These are phyloP conservation scores for Herminia tarsipennalis DNA, from an alignment of 2,888 invertebrate species.

Conservation along the genomic window DNA sequence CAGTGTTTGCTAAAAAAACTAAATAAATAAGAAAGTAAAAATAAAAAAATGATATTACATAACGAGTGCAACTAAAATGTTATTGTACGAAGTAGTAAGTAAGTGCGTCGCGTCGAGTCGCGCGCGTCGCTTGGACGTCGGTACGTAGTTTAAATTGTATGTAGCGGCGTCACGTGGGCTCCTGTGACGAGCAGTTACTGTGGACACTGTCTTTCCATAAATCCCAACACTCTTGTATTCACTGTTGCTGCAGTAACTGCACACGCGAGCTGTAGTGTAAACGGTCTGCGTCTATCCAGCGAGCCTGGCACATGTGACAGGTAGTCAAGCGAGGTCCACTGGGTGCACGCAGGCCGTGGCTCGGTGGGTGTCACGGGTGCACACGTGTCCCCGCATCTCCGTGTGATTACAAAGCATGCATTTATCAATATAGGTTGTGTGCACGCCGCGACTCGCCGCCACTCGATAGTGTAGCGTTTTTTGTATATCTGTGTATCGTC, in stretches of 20 bases:
- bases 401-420: slow-evolving; percentile 22
- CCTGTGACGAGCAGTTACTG: neutral
- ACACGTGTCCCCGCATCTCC: neutral
- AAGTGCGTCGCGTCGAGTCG: slow-evolving; percentile 3
- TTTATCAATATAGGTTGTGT: slow-evolving; percentile 34
- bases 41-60: slow-evolving; percentile 46
- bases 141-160: neutral
- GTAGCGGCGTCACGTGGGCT: neutral
- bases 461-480: slow-evolving; percentile 37
- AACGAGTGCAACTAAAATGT: slow-evolving; percentile 67
- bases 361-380: neutral
- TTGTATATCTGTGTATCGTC: slow-evolving; percentile 54
- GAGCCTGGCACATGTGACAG: neutral
- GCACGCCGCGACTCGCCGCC: slow-evolving; percentile 24
- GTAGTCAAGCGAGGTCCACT: neutral
- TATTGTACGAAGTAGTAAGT: slow-evolving; percentile 52
- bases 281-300: neutral
- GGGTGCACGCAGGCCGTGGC: neutral
- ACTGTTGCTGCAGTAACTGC: slow-evolving; percentile 6
- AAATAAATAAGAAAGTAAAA: slow-evolving; percentile 49
- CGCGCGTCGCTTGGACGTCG: neutral
- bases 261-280: neutral
- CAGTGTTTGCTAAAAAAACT: slow-evolving; percentile 44
- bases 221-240: slow-evolving; percentile 8
- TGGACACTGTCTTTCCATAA: slow-evolving; percentile 2